A percentile compares a stretch with the other conserved stretches of the same genome.
Evolutionary conservation across 2,113 vertebrate species (phyloP).

Genomic region (Sylvia atricapilla): DNA sequence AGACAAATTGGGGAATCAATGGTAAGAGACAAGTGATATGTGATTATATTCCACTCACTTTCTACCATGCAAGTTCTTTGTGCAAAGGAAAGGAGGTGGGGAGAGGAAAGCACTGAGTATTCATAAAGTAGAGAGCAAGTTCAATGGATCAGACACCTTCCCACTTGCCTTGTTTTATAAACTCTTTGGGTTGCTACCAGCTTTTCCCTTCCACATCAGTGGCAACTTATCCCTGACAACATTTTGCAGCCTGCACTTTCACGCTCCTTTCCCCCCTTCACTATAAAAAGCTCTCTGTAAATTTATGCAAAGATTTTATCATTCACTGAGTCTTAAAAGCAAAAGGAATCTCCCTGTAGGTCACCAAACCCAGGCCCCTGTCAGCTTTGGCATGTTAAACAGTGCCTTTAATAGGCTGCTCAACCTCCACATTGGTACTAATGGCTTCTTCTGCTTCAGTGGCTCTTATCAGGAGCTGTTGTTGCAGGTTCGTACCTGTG

Average conservation of each 20-base stretch:
- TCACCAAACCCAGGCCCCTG: not conserved
- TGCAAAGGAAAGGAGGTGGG: not conserved
- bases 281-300: slow-evolving; percentile 43
- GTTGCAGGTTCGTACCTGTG: not conserved
- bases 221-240: not conserved
- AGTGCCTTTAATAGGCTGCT: not conserved
- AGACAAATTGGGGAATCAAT: not conserved
- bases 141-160: not conserved
- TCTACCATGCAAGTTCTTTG: not conserved
- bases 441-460: not conserved
- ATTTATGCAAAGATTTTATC: slow-evolving; percentile 40
- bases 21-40: not conserved
- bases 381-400: not conserved
- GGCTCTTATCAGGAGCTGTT: not conserved
- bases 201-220: not conserved
- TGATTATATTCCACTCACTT: not conserved
- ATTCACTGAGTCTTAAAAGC: slow-evolving; percentile 12
- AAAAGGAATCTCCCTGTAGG: not conserved
- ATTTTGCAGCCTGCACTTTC: slow-evolving; percentile 15
- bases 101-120: not conserved
- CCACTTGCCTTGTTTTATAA: not conserved
- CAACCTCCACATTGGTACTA: not conserved
- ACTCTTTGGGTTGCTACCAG: not conserved
- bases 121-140: not conserved
- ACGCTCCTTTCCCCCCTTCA: not conserved